These are phyloP conservation scores for Pandemis heparana DNA, from an alignment of 2,888 invertebrate genomes.

Conservation along the genomic window DNA sequence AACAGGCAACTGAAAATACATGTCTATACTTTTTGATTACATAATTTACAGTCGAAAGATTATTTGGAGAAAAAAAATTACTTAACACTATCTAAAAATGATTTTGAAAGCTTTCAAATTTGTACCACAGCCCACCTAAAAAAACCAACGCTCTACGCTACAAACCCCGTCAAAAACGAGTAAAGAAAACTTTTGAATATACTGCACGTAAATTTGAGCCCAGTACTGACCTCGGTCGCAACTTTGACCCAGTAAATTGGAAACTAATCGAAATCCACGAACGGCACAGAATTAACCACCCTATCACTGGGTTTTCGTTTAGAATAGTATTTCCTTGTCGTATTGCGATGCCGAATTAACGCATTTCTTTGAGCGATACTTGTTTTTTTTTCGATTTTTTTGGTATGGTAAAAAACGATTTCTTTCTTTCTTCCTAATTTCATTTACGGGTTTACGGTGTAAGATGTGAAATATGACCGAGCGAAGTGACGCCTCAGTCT, in stretches of 20 bases:
- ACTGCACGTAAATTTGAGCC: not conserved
- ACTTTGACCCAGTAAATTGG: not conserved
- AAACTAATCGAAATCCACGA: not conserved
- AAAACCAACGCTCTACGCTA: not conserved
- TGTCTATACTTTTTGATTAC: too few relatives aligned
- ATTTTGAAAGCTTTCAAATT: not conserved
- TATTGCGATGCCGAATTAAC: not conserved
- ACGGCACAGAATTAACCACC: not conserved
- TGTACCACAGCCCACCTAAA: not conserved
- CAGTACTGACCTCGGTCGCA: not conserved
- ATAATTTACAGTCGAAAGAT: too few relatives aligned
- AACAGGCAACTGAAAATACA: too few relatives aligned
- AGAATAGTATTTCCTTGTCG: not conserved
- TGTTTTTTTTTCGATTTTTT: too few relatives aligned
- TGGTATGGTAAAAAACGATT: too few relatives aligned
- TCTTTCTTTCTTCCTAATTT: too few relatives aligned
- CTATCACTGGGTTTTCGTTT: not conserved
- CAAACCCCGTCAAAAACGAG: not conserved
- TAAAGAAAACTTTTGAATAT: not conserved
- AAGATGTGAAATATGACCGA: too few relatives aligned
- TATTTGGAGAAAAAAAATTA: too few relatives aligned
- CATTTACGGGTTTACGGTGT: too few relatives aligned
- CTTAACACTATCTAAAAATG: too few relatives aligned
- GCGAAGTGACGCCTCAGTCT: too few relatives aligned
- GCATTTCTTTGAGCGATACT: too few relatives aligned